Conservation (phyloP, 30 jellyfish, hydroid and myxozoan species). For the Catostylus mosaicus region DNA sequence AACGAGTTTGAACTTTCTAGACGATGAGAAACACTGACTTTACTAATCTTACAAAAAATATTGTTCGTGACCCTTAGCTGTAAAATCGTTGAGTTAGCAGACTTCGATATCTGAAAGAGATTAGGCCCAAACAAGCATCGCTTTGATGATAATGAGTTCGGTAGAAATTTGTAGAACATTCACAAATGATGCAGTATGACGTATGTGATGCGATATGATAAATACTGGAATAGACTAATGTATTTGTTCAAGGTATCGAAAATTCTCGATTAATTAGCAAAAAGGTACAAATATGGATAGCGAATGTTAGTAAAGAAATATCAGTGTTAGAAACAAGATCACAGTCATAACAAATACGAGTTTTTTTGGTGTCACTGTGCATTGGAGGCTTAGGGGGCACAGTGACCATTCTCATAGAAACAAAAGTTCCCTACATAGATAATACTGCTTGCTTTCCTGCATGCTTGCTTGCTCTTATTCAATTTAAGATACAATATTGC, state of each 20-base stretch:
- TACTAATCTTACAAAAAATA: too few relatives aligned
- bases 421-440: slow-evolving; percentile 2
- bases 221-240: neutral
- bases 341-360: neutral
- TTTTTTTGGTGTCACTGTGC: neutral
- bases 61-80: neutral
- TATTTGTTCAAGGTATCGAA: neutral
- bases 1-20: too few relatives aligned
- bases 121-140: neutral
- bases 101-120: neutral
- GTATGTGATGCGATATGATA: neutral
- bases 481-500: too few relatives aligned
- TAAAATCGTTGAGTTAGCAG: too few relatives aligned
- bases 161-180: neutral
- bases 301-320: neutral
- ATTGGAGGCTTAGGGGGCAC: neutral
- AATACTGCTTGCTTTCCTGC: too few relatives aligned
- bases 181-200: neutral
- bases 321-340: neutral
- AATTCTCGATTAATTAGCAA: neutral
- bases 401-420: neutral
- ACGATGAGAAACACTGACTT: too few relatives aligned
- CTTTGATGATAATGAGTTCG: neutral
- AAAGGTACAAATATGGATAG: neutral
- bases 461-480: too few relatives aligned